These are phyloP conservation scores for Pseudopipra pipra DNA, from an alignment of 2,113 vertebrate genomes.

Conservation along the genomic window DNA sequence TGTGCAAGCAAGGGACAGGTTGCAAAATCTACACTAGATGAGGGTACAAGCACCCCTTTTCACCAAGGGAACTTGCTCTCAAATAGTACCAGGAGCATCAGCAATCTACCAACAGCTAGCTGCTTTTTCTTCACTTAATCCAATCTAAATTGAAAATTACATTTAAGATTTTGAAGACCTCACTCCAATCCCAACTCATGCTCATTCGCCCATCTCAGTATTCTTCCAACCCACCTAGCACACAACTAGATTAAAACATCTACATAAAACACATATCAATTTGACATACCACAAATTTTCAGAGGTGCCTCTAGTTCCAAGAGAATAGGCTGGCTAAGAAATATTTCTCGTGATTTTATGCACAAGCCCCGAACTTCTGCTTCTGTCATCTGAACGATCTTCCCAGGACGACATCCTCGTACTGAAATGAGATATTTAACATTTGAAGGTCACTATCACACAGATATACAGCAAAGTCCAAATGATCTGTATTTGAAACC, in stretches of 20 bases:
- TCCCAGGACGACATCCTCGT: conserved; percentile 94
- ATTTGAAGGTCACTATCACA: background rate
- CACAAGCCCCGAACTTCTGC: conserved; percentile 93
- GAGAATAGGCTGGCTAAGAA: conserved; percentile 95
- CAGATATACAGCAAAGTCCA: background rate
- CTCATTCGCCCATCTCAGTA: background rate
- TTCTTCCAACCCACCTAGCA: background rate
- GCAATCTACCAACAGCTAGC: background rate
- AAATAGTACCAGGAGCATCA: fast-evolving
- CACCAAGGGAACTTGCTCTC: background rate
- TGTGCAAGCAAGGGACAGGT: background rate
- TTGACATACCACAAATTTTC: conserved; percentile 90
- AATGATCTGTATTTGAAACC: background rate
- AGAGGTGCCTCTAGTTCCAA: conserved; percentile 92
- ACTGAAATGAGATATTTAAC: conserved; percentile 71
- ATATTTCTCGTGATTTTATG: conserved; percentile 95
- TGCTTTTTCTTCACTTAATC: background rate
- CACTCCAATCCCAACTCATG: background rate
- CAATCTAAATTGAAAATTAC: background rate
- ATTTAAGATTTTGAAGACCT: background rate
- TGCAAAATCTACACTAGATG: background rate
- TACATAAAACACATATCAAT: background rate
- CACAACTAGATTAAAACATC: background rate
- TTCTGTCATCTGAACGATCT: conserved; percentile 95
- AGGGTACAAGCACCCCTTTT: background rate